Base-by-base conservation (phyloP, 2,888 invertebrate species). In the Heliconius charithonia region DNA sequence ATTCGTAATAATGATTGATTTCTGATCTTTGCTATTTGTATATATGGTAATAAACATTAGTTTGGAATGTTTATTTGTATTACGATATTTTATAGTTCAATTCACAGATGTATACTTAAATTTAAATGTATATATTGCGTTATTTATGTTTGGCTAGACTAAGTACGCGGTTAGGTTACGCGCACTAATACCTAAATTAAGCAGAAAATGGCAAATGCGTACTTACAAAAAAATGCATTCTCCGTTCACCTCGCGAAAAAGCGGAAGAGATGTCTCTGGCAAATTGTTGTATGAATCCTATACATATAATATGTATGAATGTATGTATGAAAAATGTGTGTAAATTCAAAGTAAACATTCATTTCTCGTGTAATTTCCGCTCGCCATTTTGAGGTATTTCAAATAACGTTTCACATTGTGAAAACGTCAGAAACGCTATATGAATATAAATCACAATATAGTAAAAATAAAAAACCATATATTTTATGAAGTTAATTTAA, bases 381-480 rank as follows among this genome's bases (percentile, higher is more conserved):
- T 77, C n/a, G 73, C 77, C 66, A 77, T 77, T 77, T 77, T 59
- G n/a, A 73, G 29, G 71, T 77, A 77, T 77, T 77, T 72, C 73
- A 62, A 73, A 73, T 73, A 73, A 59, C 32, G 37, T 73, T 73
- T 62, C 59, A 41, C 19, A 73, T 37, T 27, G 37, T 25, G 62
- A 25, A 63, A 51, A 51, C 62, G 19, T 62, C 59, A 62, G 25
- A 62, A 41, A 63, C 73, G 62, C n/a, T 73, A 10, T 37, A 63
- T 73, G 62, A 73, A 62, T 73, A 73, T 73, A 25, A 73, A 73
- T 62, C 27, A 63, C 10, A 41, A 63, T 62, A 22, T 41, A 29
- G 56, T 56, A 56, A 29, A 56, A 56, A 71, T 22, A 71, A 71
- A 71, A 32, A 22, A 29, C 6, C 6, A 10, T 62, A 25, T 25